Evolutionary conservation across 2,888 invertebrate species (phyloP), one percentile per base, ranked within the genome.

Genomic region (Thelaira solivaga): DNA sequence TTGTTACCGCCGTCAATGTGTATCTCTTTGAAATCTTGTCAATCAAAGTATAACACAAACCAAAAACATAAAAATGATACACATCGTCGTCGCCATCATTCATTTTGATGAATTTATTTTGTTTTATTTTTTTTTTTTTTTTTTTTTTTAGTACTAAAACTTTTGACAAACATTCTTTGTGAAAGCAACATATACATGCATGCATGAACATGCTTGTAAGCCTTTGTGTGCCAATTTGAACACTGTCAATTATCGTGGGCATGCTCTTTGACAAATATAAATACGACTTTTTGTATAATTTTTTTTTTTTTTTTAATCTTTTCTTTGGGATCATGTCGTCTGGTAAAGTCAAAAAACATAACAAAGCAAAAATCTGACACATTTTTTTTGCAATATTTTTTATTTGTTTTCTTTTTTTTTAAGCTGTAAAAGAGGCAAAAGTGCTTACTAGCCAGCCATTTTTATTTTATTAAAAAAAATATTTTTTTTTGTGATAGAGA

Each of bases 161-260:
- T 47, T 31, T 67, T 22, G 43, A 29, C 39, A 61, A 61, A 22
- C 10, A 26, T 43, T 6, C 29, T 43, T 43, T 62, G 6, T 18
- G 43, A 7, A 6, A 57, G 6, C 3, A 16, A 4, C 11, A 11
- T 41, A n/a, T 4, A 4, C 29, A 29, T 51, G 36, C 39, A 2
- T 13, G 59, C 34, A 4, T 18, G 7, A 13, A 10, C 29, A 3
- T 26, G 18, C 55, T 18, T 59, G 16, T 16, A 24, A 31, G n/a
- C 16, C 13, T 11, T 2, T 24, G 51, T 16, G n/a, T 43, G 53
- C 10, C n/a, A 31, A n/a, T n/a, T 16, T 20, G 43, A 43, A 45
- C 18, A 71, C 20, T 51, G 61, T 51, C 57, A 65, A 65, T 73
- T 73, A 64, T 41, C 57, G 49, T 31, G 41, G 36, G n/a, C n/a